phyloP scores from a whole-genome alignment of 2,797 vertebrate species.

The Notamacropus eugenii region DNA sequence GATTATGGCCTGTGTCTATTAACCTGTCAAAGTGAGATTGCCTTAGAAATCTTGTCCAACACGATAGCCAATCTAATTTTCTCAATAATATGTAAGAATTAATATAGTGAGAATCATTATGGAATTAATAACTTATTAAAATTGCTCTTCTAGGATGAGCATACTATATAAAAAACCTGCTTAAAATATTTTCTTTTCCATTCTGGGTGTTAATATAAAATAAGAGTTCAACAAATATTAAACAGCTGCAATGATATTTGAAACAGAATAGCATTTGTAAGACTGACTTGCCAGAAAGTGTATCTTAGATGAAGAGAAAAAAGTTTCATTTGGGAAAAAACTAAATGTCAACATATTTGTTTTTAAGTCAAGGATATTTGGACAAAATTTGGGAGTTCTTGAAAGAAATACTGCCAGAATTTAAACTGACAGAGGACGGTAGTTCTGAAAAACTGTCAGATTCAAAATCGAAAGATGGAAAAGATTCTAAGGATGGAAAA shows the following conservation, averaged over 20 bases:
- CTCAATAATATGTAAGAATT: neutral
- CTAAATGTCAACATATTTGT: slow-evolving; percentile 43
- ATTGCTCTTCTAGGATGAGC: neutral
- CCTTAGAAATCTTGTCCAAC: neutral
- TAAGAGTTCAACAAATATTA: neutral
- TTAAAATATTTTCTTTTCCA: neutral
- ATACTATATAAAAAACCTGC: neutral
- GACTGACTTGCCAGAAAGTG: neutral
- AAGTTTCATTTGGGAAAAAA: neutral
- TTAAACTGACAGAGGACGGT: slow-evolving; percentile 82
- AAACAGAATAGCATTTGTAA: neutral
- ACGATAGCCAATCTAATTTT: neutral
- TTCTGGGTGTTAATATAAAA: neutral
- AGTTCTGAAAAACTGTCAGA: slow-evolving; percentile 75
- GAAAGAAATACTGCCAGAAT: slow-evolving; percentile 88
- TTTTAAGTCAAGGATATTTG: slow-evolving; percentile 83
- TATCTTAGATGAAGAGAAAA: neutral
- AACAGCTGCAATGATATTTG: neutral
- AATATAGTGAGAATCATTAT: neutral
- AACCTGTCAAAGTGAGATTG: too few species aligned
- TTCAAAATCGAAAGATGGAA: slow-evolving; percentile 72
- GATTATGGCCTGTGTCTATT: too few species aligned
- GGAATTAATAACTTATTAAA: neutral
- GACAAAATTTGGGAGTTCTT: slow-evolving; percentile 91
- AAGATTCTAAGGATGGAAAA: slow-evolving; percentile 71